These are phyloP conservation scores for Hypolimnas misippus DNA, from an alignment of 2,888 invertebrate species.

Conservation along the genomic window DNA sequence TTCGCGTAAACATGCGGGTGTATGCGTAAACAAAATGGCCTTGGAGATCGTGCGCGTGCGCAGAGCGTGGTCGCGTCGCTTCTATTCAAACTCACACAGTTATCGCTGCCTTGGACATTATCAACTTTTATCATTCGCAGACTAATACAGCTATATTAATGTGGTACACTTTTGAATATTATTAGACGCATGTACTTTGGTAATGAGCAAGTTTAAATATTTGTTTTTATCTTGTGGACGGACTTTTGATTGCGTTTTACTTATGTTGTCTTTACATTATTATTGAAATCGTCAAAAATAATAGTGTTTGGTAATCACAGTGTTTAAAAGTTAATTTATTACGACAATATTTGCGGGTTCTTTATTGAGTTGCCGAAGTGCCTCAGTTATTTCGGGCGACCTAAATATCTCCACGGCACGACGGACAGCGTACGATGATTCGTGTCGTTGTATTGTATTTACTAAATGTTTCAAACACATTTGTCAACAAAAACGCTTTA, in stretches of 20 bases:
- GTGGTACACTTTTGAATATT: constrained; percentile 1
- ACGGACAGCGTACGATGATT: constrained; percentile 49
- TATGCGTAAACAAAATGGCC: constrained; percentile 78
- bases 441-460: constrained; percentile 39
- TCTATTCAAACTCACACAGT: constrained; percentile 62
- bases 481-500: constrained; percentile 45
- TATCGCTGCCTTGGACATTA: constrained; percentile 58
- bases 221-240: background rate
- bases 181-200: background rate
- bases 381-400: constrained; percentile 76
- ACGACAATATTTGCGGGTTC: constrained; percentile 42
- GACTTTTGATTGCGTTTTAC: background rate
- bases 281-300: background rate
- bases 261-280: background rate
- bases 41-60: constrained; percentile 69
- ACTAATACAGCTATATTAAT: constrained; percentile 19
- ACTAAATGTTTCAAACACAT: constrained; percentile 36
- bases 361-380: constrained; percentile 60
- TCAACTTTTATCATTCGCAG: constrained; percentile 59
- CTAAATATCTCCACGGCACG: constrained; percentile 72
- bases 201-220: background rate
- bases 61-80: constrained; percentile 51
- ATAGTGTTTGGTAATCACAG: background rate
- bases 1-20: constrained; percentile 70
- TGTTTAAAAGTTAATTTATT: background rate